Percentiles rank a stretch among this genome's conserved stretches.
phyloP scores from a whole-genome alignment of 2,888 invertebrate genomes.

The Hylaea fasciaria region DNA sequence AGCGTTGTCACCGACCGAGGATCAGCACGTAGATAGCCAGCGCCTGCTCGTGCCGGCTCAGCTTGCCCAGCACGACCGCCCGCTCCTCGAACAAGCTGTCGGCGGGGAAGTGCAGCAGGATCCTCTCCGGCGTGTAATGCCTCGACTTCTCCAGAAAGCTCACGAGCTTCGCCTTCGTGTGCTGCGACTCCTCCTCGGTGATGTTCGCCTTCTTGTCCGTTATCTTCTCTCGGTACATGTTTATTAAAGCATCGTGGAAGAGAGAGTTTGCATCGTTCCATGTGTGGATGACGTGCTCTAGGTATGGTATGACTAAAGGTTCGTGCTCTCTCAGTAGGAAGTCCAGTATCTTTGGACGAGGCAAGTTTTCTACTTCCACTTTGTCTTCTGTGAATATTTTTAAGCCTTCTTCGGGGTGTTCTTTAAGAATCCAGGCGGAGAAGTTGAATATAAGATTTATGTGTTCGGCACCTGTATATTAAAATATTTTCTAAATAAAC shows the following conservation, averaged over 20 bases:
- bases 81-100: conserved; percentile 95
- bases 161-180: conserved; percentile 86
- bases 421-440: conserved; percentile 95
- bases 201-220: conserved; percentile 67
- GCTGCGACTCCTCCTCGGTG: conserved; percentile 69
- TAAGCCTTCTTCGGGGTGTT: conserved; percentile 95
- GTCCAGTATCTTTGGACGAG: conserved; percentile 94
- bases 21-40: conserved; percentile 96
- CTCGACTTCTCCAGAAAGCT: conserved; percentile 92
- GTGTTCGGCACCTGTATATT: conserved; percentile 87
- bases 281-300: conserved; percentile 96
- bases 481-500: neutral
- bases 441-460: conserved; percentile 96
- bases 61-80: conserved; percentile 95
- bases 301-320: conserved; percentile 93
- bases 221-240: conserved; percentile 93
- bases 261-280: conserved; percentile 94
- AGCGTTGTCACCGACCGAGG: conserved; percentile 78
- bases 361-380: conserved; percentile 94
- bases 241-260: conserved; percentile 96
- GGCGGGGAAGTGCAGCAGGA: conserved; percentile 93
- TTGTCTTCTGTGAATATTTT: conserved; percentile 95
- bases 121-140: conserved; percentile 93
- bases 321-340: conserved; percentile 94
- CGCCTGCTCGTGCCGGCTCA: conserved; percentile 96